Percentiles rank a stretch among this genome's conserved stretches.
phyloP scores from a whole-genome alignment of 1,140 invertebrate species.

The Dolichoris vasculosae region DNA sequence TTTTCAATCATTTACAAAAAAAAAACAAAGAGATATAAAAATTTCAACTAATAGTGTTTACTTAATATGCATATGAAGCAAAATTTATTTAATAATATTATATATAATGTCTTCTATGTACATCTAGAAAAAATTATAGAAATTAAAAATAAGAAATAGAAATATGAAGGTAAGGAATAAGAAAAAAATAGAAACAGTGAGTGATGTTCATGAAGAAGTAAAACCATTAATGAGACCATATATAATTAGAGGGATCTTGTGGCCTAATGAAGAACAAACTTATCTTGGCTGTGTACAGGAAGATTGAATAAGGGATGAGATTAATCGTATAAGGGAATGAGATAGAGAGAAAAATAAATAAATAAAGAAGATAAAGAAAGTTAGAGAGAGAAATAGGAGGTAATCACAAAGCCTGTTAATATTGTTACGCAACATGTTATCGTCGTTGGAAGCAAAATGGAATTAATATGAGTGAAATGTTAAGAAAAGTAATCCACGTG shows the following conservation, averaged over 20 bases:
- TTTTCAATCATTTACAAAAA: background rate
- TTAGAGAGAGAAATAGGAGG: background rate
- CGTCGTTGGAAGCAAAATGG: no score
- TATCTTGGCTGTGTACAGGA: conserved; percentile 67
- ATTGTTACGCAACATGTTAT: no score
- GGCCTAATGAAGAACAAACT: conserved; percentile 75
- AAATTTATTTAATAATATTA: background rate
- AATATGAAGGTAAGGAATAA: conserved; percentile 52
- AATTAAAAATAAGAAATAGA: background rate
- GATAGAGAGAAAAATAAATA: background rate
- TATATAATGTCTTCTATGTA: background rate
- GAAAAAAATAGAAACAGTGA: conserved; percentile 58
- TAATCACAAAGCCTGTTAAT: no score
- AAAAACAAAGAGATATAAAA: background rate
- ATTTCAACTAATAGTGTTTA: background rate
- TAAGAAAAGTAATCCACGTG: background rate
- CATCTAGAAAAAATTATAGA: background rate
- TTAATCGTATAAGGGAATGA: no score
- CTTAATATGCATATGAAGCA: background rate
- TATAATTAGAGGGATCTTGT: conserved; percentile 75
- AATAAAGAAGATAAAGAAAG: background rate
- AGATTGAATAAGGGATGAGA: background rate
- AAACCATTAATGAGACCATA: conserved; percentile 74
- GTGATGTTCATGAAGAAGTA: conserved; percentile 59
- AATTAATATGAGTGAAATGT: background rate